phyloP scores from a whole-genome alignment of 2,888 invertebrate genomes.

The Lepidonotus clava region DNA sequence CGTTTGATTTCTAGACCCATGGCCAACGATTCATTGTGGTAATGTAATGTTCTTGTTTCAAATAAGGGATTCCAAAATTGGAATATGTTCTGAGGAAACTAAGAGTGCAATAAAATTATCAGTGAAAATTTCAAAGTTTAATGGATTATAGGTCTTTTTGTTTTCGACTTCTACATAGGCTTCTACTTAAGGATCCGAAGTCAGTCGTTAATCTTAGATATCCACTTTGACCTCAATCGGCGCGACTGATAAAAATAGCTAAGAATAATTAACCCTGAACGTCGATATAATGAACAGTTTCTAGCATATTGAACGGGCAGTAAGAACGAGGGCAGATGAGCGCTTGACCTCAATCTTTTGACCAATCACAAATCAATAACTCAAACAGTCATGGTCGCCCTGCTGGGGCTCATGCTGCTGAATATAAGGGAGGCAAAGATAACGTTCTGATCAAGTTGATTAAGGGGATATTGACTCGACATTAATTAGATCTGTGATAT shows the following conservation, averaged over 20 bases:
- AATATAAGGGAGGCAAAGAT: not conserved
- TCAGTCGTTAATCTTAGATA: too few species aligned
- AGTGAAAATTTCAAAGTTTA: too few species aligned
- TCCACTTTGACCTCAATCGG: not conserved
- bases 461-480: not conserved
- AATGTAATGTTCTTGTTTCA: too few species aligned
- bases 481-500: not conserved
- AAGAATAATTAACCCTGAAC: constrained; percentile 19
- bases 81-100: too few species aligned
- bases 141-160: too few species aligned
- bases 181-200: too few species aligned
- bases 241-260: not conserved
- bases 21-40: too few species aligned
- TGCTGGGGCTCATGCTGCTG: not conserved
- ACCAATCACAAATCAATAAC: constrained; percentile 32
- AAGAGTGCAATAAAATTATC: too few species aligned
- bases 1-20: too few species aligned
- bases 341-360: constrained; percentile 36
- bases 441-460: not conserved
- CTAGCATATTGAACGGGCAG: not conserved
- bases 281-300: constrained; percentile 34
- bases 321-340: constrained; percentile 4
- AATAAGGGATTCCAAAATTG: too few species aligned
- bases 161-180: too few species aligned
- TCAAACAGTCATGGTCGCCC: not conserved